Conservation (phyloP, 2,797 vertebrate genomes). For the Trachops cirrhosus region DNA sequence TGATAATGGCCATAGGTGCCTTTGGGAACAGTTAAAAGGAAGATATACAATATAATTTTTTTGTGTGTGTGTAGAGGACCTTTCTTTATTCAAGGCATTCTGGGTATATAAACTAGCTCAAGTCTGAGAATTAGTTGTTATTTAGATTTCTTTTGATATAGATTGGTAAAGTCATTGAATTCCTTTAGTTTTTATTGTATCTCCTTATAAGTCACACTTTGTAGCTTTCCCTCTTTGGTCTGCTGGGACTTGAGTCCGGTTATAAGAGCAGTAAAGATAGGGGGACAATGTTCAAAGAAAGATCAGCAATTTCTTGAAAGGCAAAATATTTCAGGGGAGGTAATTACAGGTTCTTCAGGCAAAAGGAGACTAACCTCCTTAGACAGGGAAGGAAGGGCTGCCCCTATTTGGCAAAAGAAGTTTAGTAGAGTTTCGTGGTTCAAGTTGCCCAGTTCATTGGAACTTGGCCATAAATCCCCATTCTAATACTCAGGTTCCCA, state of each 20-base stretch:
- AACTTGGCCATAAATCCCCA: background rate
- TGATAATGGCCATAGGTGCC: background rate
- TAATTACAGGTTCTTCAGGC: background rate
- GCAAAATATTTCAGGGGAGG: background rate
- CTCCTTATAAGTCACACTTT: background rate
- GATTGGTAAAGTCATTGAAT: background rate
- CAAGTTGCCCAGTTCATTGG: background rate
- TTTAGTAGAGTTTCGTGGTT: background rate
- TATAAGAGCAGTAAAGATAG: background rate
- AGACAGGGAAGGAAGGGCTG: background rate
- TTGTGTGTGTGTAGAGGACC: background rate
- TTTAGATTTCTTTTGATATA: background rate
- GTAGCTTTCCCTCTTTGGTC: background rate
- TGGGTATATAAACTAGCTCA: background rate
- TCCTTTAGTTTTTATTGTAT: background rate
- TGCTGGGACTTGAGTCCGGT: background rate
- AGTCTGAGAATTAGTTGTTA: background rate
- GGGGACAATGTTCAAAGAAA: background rate
- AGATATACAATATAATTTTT: background rate
- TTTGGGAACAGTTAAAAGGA: background rate
- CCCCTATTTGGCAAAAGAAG: background rate
- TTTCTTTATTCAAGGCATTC: background rate
- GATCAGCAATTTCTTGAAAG: background rate
- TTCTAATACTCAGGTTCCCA: background rate
- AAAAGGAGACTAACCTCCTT: background rate